These are phyloP conservation scores for Amphiprion clarkii DNA, from an alignment of 2,797 vertebrate genomes.

Conservation along the genomic window DNA sequence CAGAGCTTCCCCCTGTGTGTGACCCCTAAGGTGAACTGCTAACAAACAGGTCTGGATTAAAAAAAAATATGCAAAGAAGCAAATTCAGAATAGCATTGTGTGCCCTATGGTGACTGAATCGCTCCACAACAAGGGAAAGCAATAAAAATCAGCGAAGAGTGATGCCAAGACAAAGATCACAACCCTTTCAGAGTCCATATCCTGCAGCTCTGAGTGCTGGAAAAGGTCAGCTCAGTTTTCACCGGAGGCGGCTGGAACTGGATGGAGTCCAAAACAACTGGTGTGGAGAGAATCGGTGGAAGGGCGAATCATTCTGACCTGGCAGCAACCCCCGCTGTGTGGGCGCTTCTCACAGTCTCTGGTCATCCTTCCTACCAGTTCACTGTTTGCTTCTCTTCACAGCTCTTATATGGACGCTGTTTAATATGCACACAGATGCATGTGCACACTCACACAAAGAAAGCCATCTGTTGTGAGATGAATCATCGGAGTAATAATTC, in stretches of 20 bases:
- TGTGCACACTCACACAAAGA: constrained; percentile 41
- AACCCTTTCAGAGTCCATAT: constrained; percentile 70
- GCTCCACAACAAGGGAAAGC: constrained; percentile 40
- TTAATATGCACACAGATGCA: constrained; percentile 64
- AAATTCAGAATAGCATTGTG: constrained; percentile 30
- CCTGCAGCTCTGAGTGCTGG: constrained; percentile 50
- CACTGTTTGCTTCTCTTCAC: constrained; percentile 34
- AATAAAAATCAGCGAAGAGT: constrained; percentile 62
- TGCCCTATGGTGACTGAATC: constrained; percentile 40
- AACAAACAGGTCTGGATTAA: constrained; percentile 26
- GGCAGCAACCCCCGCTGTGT: constrained; percentile 50
- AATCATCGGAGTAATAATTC: constrained; percentile 62
- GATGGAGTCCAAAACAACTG: constrained; percentile 68
- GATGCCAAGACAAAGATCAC: constrained; percentile 66
- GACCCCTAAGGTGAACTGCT: constrained; percentile 25
- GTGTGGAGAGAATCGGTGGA: constrained; percentile 56
- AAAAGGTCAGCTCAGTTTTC: constrained; percentile 78
- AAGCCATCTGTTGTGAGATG: constrained; percentile 65
- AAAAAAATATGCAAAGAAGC: constrained; percentile 30
- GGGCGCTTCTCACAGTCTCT: constrained; percentile 50
- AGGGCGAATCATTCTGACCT: constrained; percentile 58
- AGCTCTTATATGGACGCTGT: constrained; percentile 23
- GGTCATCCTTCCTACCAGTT: constrained; percentile 41
- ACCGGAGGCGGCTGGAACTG: constrained; percentile 60
- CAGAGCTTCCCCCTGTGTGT: not conserved